Conservation (phyloP, 2,888 invertebrate species). For the Anticlea derivata region DNA sequence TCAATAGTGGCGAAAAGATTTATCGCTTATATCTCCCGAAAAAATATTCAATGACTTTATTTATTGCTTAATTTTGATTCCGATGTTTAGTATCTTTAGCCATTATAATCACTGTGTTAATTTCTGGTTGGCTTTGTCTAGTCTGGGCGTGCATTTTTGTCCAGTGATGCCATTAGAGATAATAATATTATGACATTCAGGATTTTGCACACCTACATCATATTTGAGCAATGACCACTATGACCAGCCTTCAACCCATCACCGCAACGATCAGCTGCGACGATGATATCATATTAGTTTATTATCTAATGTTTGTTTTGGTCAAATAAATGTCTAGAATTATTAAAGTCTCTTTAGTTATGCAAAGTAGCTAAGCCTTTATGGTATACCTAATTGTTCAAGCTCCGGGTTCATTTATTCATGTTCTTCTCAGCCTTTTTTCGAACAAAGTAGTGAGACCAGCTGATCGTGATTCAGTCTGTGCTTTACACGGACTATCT, state of each 20-base stretch:
- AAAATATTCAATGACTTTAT: constrained; percentile 41
- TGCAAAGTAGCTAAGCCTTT: background rate
- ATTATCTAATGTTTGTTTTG: constrained; percentile 62
- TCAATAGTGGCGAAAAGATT: constrained; percentile 45
- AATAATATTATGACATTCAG: constrained; percentile 34
- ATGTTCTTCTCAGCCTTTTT: constrained; percentile 5
- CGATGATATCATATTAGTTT: constrained; percentile 66
- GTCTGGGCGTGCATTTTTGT: constrained; percentile 32
- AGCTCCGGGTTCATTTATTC: constrained; percentile 6
- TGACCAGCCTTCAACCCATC: constrained; percentile 75
- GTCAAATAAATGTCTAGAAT: constrained; percentile 22
- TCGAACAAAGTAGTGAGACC: constrained; percentile 16
- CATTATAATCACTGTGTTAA: constrained; percentile 28
- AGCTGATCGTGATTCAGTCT: constrained; percentile 55
- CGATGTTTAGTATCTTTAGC: constrained; percentile 26
- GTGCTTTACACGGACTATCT: constrained; percentile 48
- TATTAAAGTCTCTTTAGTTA: constrained; percentile 20
- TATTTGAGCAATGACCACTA: constrained; percentile 59
- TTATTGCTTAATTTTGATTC: constrained; percentile 47
- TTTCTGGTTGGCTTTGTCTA: constrained; percentile 24
- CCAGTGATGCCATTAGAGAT: constrained; percentile 50
- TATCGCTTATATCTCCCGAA: constrained; percentile 40
- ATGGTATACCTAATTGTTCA: background rate
- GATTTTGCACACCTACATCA: constrained; percentile 54
- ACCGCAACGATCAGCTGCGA: constrained; percentile 64